Base-by-base conservation (phyloP, 2,797 vertebrate species). In the Amazonetta brasiliensis region DNA sequence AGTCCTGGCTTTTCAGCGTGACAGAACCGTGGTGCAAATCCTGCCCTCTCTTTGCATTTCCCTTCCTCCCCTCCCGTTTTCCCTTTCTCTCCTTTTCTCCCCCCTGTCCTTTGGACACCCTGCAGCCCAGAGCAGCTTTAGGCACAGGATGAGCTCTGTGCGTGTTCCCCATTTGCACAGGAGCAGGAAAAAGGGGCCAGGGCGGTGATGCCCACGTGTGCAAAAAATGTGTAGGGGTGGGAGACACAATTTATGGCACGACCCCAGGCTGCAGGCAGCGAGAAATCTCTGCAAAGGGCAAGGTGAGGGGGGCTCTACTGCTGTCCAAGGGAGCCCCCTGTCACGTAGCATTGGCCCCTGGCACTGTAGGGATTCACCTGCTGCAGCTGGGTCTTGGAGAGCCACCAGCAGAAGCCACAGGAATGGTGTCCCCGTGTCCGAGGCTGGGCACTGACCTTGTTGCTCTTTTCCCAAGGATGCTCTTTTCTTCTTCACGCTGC, bases 211-310 rank as follows among this genome's bases (percentile, higher is more conserved):
- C 39, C 25, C 73, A 6, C 2, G 3, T 2, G 0, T 7, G 4
- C 1, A 0, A 11, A 1, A 77, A 11, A 10, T 8, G 1, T 30
- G 14, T 8, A 15, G 30, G n/a, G 9, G 11, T 3, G 17, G 30
- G 83, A 28, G 48, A 7, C 1, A 1, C 14, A 10, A 2, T 25
- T 64, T 22, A 0, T 6, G 6, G 17, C 0, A 0, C 16, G 30
- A 26, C 77, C 67, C 18, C 48, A 9, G 43, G n/a, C 48, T 66
- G 4, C 35, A n/a, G 55, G 9, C 22, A 25, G 55, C 6, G 30
- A 64, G 75, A 54, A 69, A 9, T 44, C 66, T 56, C 46, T 23
- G 26, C 54, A 13, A 56, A 48, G 66, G 59, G 46, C 41, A 2
- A 0, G 0, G 28, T 30, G 73, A 30, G 37, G 20, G 30, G 43